phyloP scores from a whole-genome alignment of 2,113 vertebrate species.

The Nettapus auritus region DNA sequence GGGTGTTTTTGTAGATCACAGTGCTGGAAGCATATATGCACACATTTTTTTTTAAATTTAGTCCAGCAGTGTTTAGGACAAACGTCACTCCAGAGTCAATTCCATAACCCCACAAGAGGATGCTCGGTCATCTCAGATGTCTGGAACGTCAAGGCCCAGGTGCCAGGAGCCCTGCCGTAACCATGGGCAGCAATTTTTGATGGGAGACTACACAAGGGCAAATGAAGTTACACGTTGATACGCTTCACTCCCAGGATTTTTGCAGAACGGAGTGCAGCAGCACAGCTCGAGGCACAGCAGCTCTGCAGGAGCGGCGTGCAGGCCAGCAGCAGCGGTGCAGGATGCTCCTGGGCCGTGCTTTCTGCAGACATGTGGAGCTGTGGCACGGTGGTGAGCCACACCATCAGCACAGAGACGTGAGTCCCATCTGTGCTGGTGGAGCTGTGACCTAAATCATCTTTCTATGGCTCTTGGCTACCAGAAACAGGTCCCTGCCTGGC shows the following conservation, averaged over 20 bases:
- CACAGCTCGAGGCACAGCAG: fast-evolving
- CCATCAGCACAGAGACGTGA: too few relatives aligned
- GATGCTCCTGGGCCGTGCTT: not conserved
- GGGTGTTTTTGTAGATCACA: not conserved
- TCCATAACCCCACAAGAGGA: fast-evolving
- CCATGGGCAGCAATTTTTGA: fast-evolving
- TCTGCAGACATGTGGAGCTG: too few relatives aligned
- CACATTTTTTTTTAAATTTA: not conserved
- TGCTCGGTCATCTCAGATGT: fast-evolving
- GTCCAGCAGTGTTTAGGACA: not conserved
- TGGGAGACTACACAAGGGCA: not conserved
- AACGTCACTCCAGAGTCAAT: fast-evolving
- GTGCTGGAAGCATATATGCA: not conserved
- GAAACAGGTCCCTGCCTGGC: not conserved
- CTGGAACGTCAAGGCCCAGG: fast-evolving
- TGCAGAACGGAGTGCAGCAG: not conserved
- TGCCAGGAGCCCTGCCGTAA: not conserved
- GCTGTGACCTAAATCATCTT: not conserved
- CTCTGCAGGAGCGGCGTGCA: not conserved
- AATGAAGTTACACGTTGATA: fast-evolving
- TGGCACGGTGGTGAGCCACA: too few relatives aligned
- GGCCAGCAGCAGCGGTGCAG: too few relatives aligned
- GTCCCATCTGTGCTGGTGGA: fast-evolving
- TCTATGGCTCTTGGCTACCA: not conserved
- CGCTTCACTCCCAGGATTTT: fast-evolving